phyloP scores from a whole-genome alignment of 2,113 vertebrate species.

The Panurus biarmicus region DNA sequence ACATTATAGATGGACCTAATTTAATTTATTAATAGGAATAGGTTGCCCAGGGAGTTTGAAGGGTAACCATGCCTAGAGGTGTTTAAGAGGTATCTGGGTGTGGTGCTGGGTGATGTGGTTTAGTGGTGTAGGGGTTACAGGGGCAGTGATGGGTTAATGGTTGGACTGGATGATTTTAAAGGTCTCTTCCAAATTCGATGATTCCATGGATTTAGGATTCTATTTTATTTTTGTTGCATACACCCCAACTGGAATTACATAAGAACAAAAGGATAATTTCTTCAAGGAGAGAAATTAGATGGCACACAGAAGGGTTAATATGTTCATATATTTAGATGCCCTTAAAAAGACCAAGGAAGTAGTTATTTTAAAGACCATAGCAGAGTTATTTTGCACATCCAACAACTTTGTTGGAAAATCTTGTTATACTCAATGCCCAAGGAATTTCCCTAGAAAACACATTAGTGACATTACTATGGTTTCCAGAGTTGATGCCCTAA shows the following conservation, averaged over 20 bases:
- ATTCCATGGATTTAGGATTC: background rate
- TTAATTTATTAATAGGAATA: background rate
- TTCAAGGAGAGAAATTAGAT: background rate
- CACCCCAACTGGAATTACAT: background rate
- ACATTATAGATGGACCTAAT: background rate
- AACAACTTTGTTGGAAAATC: background rate
- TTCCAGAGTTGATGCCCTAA: background rate
- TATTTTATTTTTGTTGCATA: background rate
- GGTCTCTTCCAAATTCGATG: background rate
- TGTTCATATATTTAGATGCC: background rate
- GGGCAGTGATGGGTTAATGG: rapidly evolving
- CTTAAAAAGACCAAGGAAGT: background rate
- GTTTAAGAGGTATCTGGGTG: background rate
- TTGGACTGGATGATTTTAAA: background rate
- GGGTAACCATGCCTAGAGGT: background rate
- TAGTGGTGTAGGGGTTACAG: background rate
- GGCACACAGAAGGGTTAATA: background rate
- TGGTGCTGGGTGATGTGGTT: background rate
- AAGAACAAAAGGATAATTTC: background rate
- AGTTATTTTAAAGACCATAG: too few relatives aligned
- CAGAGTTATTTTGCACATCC: background rate
- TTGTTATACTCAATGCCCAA: background rate
- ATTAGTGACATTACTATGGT: background rate
- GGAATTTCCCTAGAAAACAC: background rate
- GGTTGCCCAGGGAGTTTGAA: background rate